Conservation (phyloP, 2,113 vertebrate genomes). For the Paradisaea rubra region DNA sequence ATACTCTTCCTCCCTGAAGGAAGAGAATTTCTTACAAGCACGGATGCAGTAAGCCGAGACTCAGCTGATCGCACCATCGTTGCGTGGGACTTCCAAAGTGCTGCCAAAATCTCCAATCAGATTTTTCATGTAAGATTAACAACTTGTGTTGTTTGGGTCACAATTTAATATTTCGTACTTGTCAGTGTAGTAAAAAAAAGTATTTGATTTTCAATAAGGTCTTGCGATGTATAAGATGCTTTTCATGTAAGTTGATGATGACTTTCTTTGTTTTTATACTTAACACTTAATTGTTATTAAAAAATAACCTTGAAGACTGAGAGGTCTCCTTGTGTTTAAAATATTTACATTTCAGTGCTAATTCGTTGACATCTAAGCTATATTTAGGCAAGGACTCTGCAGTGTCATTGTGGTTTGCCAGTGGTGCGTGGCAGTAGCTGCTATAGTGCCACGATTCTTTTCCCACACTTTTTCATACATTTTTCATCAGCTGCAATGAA, state of each 20-base stretch:
- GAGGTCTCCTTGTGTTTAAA: neutral
- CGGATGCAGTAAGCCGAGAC: slow-evolving; percentile 91
- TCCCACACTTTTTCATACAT: neutral
- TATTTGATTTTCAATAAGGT: neutral
- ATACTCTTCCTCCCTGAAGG: slow-evolving; percentile 87
- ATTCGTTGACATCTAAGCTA: neutral
- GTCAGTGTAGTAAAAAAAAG: neutral
- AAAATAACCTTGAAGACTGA: neutral
- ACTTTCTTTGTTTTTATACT: neutral
- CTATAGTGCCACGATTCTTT: neutral
- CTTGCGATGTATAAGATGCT: neutral
- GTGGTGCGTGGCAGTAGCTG: neutral
- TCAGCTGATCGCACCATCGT: slow-evolving; percentile 93
- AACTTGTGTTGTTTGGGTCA: neutral
- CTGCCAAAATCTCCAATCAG: slow-evolving; percentile 94
- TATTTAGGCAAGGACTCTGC: neutral
- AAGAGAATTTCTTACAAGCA: slow-evolving; percentile 88
- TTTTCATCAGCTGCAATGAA: neutral
- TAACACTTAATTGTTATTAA: neutral
- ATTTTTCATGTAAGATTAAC: slow-evolving; percentile 87
- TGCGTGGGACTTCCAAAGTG: slow-evolving; percentile 90
- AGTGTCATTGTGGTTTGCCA: neutral
- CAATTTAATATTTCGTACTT: neutral
- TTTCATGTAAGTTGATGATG: neutral
- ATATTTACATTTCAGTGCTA: neutral